Evolutionary conservation across 2,113 vertebrate genomes (phyloP), one percentile per base, ranked within the genome.

Genomic region (Anthoscopus minutus): DNA sequence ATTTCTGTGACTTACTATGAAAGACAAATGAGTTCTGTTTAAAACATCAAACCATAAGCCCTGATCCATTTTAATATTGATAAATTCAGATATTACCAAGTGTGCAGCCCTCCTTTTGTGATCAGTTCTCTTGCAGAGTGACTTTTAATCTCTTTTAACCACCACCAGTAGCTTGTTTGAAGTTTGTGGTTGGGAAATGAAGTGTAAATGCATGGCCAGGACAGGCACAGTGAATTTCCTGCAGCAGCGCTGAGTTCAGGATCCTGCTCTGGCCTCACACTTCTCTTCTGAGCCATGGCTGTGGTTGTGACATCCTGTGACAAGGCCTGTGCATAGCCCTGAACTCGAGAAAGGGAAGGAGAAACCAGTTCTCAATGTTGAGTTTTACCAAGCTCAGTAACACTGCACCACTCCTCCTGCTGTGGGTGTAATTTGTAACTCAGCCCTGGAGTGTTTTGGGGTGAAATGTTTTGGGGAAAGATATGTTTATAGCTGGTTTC

Each of bases 341-440:
- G 64, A 82, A 1, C 35, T 76, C 18, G 4, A 74, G 85, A 74
- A 53, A 33, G 31, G 48, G 61, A 64, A 84, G 51, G 72, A 79
- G 83, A 51, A 94, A 20, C 11, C 60, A 12, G 13, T 16, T 64
- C 7, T 64, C 64, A 73, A 28, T 24, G 12, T 6, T 3, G 8
- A 24, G 30, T 53, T 86, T 47, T 8, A 6, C 22, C 15, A 3
- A 8, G 33, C 56, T 67, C 60, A 8, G 56, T 17, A 8, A 0
- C 4, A 6, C 4, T 3, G 27, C 48, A 4, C 4, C 1, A 3
- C 61, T 57, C 15, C 21, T 69, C 6, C 80, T 87, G 64, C 78
- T 31, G 25, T 13, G 20, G 31, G 30, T 15, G 60, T 3, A 0
- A 3, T 33, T 37, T 30, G 0, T 4, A 8, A 10, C 4, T 20